Base-by-base conservation (phyloP, 2,888 invertebrate species). In the Dicyrtoma fusca region DNA sequence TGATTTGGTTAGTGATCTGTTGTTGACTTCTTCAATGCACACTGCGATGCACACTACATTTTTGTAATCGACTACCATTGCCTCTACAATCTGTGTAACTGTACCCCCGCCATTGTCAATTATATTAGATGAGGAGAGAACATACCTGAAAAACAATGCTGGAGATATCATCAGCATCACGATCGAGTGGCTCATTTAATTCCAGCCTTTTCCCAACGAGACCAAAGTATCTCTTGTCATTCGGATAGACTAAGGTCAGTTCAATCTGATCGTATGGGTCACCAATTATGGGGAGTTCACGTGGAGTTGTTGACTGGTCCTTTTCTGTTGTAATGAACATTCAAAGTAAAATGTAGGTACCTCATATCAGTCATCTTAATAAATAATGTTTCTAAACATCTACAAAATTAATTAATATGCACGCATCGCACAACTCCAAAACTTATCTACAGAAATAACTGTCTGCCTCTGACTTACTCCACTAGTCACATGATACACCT, bases 111-210 rank as follows among this genome's bases (percentile, higher is more conserved):
- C n/a, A n/a, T n/a, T n/a, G n/a, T n/a, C n/a, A n/a, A n/a, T n/a
- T n/a, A n/a, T n/a, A 14, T 59, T 13, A n/a, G 45, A 44, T 14
- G 19, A 21, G 34, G 25, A 62, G 4, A 42, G 8, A 19, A 34
- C 83, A 84, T 84, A 93, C 92, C 89, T 94, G 92, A 83, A 94
- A 93, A 34, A 93, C 91, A 84, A 93, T 90, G 85, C 94, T 93
- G 71, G 93, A 93, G 71, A 93, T 86, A 82, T 92, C 92, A 81
- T 92, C 91, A 70, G 88, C 90, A 84, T 95, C 94, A 81, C 94
- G 88, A 83, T 95, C 94, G 64, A 95, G 85, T 0, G 94, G 93
- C 79, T 90, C 87, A 69, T 92, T 84, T 68, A 95, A 86, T 82
- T 91, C 90, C 65, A 95, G 84, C 74, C 89, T 88, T 84, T 94